A percentile compares a stretch with the other conserved stretches of the same genome.
Conservation (phyloP, 2,888 invertebrate species). For the Diachrysia chrysitis region DNA sequence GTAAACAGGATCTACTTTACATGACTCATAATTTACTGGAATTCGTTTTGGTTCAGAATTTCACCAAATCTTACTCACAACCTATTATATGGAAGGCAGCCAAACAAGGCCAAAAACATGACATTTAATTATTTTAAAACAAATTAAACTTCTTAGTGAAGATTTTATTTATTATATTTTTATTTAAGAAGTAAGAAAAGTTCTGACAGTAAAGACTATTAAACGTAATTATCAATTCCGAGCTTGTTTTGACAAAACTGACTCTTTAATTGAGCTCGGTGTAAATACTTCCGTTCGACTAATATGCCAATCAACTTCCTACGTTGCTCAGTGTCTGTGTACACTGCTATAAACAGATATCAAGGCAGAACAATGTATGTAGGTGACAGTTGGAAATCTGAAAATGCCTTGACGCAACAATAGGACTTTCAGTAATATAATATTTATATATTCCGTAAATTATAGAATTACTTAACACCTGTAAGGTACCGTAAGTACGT, state of each 20-base stretch:
- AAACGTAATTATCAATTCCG: neutral
- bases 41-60: neutral
- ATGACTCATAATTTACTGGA: slow-evolving; percentile 1
- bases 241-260: neutral
- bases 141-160: too few relatives aligned
- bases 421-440: neutral
- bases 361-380: neutral
- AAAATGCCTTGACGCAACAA: neutral
- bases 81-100: too few relatives aligned
- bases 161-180: too few relatives aligned
- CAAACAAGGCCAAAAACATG: too few relatives aligned
- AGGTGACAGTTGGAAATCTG: neutral
- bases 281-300: slow-evolving; percentile 34
- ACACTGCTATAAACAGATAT: slow-evolving; percentile 11
- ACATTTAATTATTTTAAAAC: too few relatives aligned
- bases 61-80: neutral
- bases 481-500: too few relatives aligned
- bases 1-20: slow-evolving; percentile 16
- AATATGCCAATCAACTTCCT: slow-evolving; percentile 9
- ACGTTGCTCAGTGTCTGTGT: slow-evolving; percentile 1
- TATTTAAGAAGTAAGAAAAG: neutral
- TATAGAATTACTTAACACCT: neutral
- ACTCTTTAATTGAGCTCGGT: slow-evolving; percentile 26
- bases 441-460: neutral
- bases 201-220: neutral